Conservation (phyloP, 2,888 invertebrate species). For the Agrotis exclamationis region DNA sequence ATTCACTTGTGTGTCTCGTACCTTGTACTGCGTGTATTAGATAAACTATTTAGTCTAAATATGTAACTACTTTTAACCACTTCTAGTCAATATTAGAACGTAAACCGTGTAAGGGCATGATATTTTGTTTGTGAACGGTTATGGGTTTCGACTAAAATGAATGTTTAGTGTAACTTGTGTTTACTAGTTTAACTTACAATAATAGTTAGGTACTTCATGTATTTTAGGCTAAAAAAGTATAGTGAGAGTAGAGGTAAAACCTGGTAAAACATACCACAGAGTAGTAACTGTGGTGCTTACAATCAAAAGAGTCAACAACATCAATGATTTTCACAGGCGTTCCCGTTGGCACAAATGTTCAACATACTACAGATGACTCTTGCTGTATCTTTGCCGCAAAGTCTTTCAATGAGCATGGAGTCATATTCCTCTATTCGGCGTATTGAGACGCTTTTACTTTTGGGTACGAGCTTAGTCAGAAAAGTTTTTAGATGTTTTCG, state of each 20-base stretch:
- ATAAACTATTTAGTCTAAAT: neutral
- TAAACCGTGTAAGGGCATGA: constrained; percentile 10
- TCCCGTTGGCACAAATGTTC: constrained; percentile 94
- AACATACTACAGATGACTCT: constrained; percentile 93
- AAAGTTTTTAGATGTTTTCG: constrained; percentile 55
- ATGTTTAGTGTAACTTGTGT: neutral
- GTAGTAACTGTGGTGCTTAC: neutral
- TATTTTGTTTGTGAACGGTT: constrained; percentile 25
- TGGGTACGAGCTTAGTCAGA: constrained; percentile 87
- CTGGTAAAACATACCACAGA: neutral
- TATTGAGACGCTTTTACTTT: constrained; percentile 89
- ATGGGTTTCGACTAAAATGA: constrained; percentile 9
- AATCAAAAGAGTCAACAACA: constrained; percentile 13
- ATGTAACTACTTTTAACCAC: constrained; percentile 27
- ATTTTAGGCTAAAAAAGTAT: neutral
- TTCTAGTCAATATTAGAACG: constrained; percentile 19
- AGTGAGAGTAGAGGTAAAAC: neutral
- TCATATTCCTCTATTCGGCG: constrained; percentile 90
- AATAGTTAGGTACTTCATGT: neutral
- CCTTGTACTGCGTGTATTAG: constrained; percentile 1
- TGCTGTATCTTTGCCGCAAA: constrained; percentile 90
- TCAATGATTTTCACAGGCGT: constrained; percentile 89
- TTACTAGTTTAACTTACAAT: neutral
- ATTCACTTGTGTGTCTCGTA: constrained; percentile 1
- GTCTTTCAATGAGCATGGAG: constrained; percentile 90